A percentile compares a stretch with the other conserved stretches of the same genome.
Evolutionary conservation across 1,140 invertebrate genomes (phyloP).

Genomic region (Nilaparvata lugens): DNA sequence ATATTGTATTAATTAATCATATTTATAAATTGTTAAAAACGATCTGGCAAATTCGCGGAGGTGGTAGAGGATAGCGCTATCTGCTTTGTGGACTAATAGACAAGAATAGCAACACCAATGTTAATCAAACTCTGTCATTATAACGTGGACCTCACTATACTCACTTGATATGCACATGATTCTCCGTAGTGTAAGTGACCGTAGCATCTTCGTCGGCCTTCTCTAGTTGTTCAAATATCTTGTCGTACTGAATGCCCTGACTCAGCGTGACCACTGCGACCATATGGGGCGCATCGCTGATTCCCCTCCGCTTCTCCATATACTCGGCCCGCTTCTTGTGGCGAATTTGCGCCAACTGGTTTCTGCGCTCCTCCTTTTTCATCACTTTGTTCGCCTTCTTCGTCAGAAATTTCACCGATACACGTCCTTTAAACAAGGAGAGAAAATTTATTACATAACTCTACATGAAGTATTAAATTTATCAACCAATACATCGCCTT

Average conservation of each 20-base stretch:
- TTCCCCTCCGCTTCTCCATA: slow-evolving; percentile 60
- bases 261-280: slow-evolving; percentile 67
- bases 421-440: slow-evolving; percentile 48
- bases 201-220: slow-evolving; percentile 58
- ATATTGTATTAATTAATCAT: slow-evolving; percentile 46
- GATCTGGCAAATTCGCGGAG: no score
- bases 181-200: slow-evolving; percentile 46
- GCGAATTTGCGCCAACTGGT: slow-evolving; percentile 65
- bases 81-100: no score
- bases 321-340: slow-evolving; percentile 75
- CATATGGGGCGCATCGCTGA: slow-evolving; percentile 57
- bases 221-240: slow-evolving; percentile 53
- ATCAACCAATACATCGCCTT: no score
- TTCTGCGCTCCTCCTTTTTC: slow-evolving; percentile 59
- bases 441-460: slow-evolving; percentile 14
- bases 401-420: background rate
- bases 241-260: slow-evolving; percentile 49
- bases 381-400: slow-evolving; percentile 44
- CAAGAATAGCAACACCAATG: no score
- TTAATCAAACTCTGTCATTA: no score
- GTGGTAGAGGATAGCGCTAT: no score
- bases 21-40: no score
- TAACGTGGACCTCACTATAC: no score
- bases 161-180: slow-evolving; percentile 64
- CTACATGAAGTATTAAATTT: no score